Conservation (phyloP, 2,113 vertebrate genomes). For the Geothlypis trichas region DNA sequence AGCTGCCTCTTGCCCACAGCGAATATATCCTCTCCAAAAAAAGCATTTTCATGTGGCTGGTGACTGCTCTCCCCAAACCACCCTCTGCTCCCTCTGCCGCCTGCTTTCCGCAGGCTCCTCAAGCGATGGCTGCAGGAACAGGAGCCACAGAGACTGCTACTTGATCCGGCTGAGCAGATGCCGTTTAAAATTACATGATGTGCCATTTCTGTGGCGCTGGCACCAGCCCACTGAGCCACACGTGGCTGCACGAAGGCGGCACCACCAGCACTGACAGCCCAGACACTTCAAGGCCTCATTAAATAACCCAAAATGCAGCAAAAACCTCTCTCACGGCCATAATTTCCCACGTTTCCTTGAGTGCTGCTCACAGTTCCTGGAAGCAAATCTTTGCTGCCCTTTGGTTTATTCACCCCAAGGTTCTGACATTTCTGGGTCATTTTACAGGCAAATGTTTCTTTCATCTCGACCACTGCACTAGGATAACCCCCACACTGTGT, state of each 20-base stretch:
- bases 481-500: neutral
- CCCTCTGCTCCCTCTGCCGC: neutral
- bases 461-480: neutral
- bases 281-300: rapidly evolving
- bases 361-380: neutral
- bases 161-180: neutral
- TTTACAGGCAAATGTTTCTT: neutral
- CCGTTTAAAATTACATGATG: neutral
- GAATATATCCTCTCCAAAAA: rapidly evolving
- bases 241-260: neutral
- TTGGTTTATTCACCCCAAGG: neutral
- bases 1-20: neutral
- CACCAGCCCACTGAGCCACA: neutral
- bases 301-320: neutral
- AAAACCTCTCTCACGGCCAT: neutral
- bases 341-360: neutral
- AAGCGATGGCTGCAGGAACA: neutral
- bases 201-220: neutral
- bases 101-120: neutral
- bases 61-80: neutral
- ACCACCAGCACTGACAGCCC: neutral
- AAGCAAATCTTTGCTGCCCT: neutral
- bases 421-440: neutral
- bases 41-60: neutral
- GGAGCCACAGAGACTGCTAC: neutral